Evolutionary conservation across 1,140 invertebrate genomes (phyloP), one percentile per base, ranked within the genome.

Genomic region (Batillaria attramentaria): DNA sequence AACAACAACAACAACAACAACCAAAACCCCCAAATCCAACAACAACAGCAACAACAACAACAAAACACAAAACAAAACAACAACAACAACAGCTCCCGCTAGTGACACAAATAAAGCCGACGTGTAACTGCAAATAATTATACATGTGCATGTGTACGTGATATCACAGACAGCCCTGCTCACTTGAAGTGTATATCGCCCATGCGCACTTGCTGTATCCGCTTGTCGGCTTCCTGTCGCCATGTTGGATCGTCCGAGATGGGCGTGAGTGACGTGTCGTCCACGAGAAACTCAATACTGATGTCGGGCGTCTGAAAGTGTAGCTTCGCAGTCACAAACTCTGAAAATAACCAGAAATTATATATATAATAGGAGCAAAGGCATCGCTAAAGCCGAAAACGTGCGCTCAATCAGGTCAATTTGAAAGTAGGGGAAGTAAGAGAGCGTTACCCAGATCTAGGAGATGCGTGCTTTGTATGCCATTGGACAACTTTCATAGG

Each of bases 121-220:
- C n/a, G n/a, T n/a, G n/a, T n/a, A n/a, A n/a, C n/a, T n/a, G n/a
- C n/a, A n/a, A n/a, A n/a, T n/a, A n/a, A n/a, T n/a, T n/a, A n/a
- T n/a, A n/a, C n/a, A n/a, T n/a, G n/a, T n/a, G n/a, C n/a, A n/a
- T n/a, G n/a, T n/a, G n/a, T n/a, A n/a, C n/a, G n/a, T n/a, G n/a
- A n/a, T 35, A 13, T 28, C 10, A 35, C 31, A 37, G 8, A 37
- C 3, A 0, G 65, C 28, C 1, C 20, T 65, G 33, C 37, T 43
- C 20, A 70, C 68, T 39, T 10, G 37, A 70, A 41, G 39, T 70
- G 39, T 24, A 70, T 42, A 28, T 41, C 31, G 6, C 68, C 68
- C 37, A 42, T 70, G 39, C 68, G 68, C 35, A 70, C 18, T 41
- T 70, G 37, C 39, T n/a, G 35, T 39, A 70, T 70, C 18, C 68